A percentile compares a stretch with the other conserved stretches of the same genome.
Conservation (phyloP, 2,113 vertebrate species). For the Pimephales promelas region DNA sequence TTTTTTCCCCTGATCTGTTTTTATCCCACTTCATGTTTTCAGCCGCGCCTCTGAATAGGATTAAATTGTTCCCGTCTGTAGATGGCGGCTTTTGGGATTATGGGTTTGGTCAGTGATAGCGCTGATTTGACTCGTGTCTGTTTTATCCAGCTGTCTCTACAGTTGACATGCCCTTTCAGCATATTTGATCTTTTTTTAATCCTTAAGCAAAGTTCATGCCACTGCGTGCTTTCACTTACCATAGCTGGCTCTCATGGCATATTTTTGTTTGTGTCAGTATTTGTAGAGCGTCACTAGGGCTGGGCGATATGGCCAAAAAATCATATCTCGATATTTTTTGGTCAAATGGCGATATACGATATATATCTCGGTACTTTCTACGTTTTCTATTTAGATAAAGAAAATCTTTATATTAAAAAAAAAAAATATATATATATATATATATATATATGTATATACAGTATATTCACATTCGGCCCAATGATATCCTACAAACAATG, state of each 20-base stretch:
- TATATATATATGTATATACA: no score
- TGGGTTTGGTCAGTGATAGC: conserved; percentile 69
- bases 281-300: neutral
- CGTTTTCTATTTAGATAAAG: no score
- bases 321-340: no score
- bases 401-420: no score
- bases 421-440: no score
- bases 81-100: conserved; percentile 72
- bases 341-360: no score
- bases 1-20: conserved; percentile 33
- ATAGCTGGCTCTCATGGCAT: neutral
- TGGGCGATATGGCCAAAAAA: no score
- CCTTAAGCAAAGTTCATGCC: conserved; percentile 9
- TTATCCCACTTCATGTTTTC: conserved; percentile 53
- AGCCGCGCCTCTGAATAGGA: conserved; percentile 64
- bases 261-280: neutral
- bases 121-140: conserved; percentile 61
- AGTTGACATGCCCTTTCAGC: neutral
- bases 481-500: no score
- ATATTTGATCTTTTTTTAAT: conserved; percentile 4
- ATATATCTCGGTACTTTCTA: no score
- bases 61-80: conserved; percentile 70
- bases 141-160: neutral
- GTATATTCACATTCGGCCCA: no score
- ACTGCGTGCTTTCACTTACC: neutral